Base-by-base conservation (phyloP, 23 tunicate species). In the Corella eumyota region DNA sequence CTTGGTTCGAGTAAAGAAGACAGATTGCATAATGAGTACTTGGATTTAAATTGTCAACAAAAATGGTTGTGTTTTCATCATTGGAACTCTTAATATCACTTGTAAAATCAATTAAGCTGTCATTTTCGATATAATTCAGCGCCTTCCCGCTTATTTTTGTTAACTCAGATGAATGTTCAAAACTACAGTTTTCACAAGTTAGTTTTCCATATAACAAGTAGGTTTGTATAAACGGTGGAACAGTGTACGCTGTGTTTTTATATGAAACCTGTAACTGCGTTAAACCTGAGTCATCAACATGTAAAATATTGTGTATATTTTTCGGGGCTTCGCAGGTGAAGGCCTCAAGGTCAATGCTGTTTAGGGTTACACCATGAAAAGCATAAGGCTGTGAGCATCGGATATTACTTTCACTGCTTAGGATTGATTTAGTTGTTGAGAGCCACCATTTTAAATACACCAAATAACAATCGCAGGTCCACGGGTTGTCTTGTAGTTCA, bases 381-480 rank as follows among this genome's bases (percentile, higher is more conserved):
- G 66, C 77, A 1, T 48, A 27, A 5, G 95, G 95, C 15, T 85
- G 69, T 25, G 27, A 45, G 46, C 95, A 85, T 5, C 36, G 61
- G 19, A 71, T 77, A 28, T 65, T 65, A 31, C 77, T 56, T 21
- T 57, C 77, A 35, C 50, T 58, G 64, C 86, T 77, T 35, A 78
- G 24, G 1, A 52, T 37, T 7, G 81, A 59, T 2, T 32, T 36
- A 23, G 73, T 68, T 24, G 36, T 37, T 22, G 45, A 19, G 3
- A 79, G 69, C 96, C 88, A 87, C 30, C 28, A 59, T 36, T 91
- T 82, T 11, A 91, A 61, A 51, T 75, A 75, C 32, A 28, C 31
- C 47, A 85, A 49, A 48, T 85, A 55, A 32, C 69, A 66, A 58
- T 85, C 78, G 72, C 95, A 85, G 11, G 50, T 67, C 95, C 95